These are phyloP conservation scores for Prosopocoilus inquinatus DNA, from an alignment of 2,888 invertebrate species.

Conservation along the genomic window DNA sequence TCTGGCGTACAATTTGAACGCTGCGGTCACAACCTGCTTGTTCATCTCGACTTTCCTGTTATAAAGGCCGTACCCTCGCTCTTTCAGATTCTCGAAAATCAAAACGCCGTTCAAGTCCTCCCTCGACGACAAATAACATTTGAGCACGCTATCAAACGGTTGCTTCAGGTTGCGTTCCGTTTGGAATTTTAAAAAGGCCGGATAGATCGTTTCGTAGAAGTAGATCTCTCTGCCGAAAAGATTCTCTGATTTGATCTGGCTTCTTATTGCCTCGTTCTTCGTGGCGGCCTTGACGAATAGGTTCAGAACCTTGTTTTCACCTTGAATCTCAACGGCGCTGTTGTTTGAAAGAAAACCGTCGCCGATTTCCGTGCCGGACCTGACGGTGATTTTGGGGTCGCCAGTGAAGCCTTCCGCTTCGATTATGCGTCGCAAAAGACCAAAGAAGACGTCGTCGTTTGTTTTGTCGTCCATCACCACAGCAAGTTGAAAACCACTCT, in stretches of 20 bases:
- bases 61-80: too few relatives aligned
- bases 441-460: too few relatives aligned
- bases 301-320: conserved; percentile 17
- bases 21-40: too few relatives aligned
- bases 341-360: conserved; percentile 22
- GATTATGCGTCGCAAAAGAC: too few relatives aligned
- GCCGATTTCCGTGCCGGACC: conserved; percentile 16
- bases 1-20: conserved; percentile 7
- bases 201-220: background rate
- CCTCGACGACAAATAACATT: background rate
- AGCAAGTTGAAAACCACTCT: too few relatives aligned
- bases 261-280: conserved; percentile 13
- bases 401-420: too few relatives aligned
- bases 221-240: background rate
- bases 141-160: background rate
- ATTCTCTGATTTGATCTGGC: background rate
- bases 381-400: conserved; percentile 6
- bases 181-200: background rate
- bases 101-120: too few relatives aligned
- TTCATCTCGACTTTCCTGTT: too few relatives aligned
- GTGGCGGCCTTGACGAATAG: conserved; percentile 23
- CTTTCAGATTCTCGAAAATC: too few relatives aligned
- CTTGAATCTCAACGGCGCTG: conserved; percentile 12
- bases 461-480: too few relatives aligned
- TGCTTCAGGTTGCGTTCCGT: background rate